Evolutionary conservation across 2,113 vertebrate species (phyloP).

Genomic region (Suricata suricatta): DNA sequence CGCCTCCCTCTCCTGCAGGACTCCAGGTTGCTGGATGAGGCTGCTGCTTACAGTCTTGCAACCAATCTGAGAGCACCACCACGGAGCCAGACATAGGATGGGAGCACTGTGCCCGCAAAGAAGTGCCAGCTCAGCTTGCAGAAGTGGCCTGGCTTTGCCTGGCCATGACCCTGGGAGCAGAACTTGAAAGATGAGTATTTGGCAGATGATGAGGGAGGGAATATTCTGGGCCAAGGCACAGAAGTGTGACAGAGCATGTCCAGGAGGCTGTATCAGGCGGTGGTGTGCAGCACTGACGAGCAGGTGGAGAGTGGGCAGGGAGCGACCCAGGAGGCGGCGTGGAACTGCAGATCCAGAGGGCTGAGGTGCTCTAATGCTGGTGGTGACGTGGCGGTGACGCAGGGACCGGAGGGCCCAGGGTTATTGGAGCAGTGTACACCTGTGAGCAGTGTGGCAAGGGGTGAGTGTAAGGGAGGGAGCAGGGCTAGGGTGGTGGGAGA

Average conservation of each 20-base stretch:
- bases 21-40: background rate
- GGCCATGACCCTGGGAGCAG: background rate
- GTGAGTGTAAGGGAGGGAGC: background rate
- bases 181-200: background rate
- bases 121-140: background rate
- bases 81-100: background rate
- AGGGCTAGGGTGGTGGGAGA: background rate
- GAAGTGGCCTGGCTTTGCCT: background rate
- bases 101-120: rapidly evolving
- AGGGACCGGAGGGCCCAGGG: no score
- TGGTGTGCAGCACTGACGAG: rapidly evolving
- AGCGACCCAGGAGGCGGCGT: background rate
- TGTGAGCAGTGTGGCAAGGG: background rate
- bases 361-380: rapidly evolving
- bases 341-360: background rate
- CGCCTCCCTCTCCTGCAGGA: background rate
- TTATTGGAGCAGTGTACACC: no score
- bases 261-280: background rate
- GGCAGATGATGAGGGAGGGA: background rate
- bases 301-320: background rate
- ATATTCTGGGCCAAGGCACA: background rate
- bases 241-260: background rate
- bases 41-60: background rate
- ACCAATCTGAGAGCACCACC: rapidly evolving
- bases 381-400: background rate